phyloP scores from a whole-genome alignment of 2,113 vertebrate species.

The Bettongia penicillata region DNA sequence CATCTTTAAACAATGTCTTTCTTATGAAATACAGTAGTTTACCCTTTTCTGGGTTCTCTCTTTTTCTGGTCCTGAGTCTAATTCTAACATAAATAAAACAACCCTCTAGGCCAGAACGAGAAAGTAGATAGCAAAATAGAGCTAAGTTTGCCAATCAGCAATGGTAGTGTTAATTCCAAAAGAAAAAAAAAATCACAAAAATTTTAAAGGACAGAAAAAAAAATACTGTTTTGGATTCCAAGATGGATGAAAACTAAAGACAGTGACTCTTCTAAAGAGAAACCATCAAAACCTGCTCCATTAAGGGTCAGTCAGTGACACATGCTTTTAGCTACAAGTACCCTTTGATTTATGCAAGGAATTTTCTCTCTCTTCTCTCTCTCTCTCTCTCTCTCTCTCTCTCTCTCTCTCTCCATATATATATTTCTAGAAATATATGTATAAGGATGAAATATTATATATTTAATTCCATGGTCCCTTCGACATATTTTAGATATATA shows the following conservation, averaged over 20 bases:
- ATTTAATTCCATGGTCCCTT: slow-evolving; percentile 18
- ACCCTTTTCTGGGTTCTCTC: slow-evolving; percentile 40
- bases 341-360: slow-evolving; percentile 39
- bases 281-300: neutral
- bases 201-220: neutral
- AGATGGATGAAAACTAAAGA: neutral
- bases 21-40: slow-evolving; percentile 44
- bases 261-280: neutral
- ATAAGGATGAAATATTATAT: slow-evolving; percentile 8
- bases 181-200: slow-evolving; percentile 21
- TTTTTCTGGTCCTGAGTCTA: slow-evolving; percentile 43
- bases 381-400: too few relatives aligned
- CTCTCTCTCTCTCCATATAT: too few relatives aligned
- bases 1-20: slow-evolving; percentile 55
- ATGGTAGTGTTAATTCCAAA: slow-evolving; percentile 22
- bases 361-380: too few relatives aligned
- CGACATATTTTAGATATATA: neutral
- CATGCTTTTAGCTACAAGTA: slow-evolving; percentile 28
- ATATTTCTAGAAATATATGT: slow-evolving; percentile 3
- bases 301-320: slow-evolving; percentile 3
- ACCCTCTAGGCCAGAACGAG: slow-evolving; percentile 14
- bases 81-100: slow-evolving; percentile 60
- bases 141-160: neutral
- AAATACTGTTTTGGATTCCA: neutral
- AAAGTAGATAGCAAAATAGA: neutral